Conservation (phyloP, 2,888 invertebrate genomes). For the Nomada lathburiana region DNA sequence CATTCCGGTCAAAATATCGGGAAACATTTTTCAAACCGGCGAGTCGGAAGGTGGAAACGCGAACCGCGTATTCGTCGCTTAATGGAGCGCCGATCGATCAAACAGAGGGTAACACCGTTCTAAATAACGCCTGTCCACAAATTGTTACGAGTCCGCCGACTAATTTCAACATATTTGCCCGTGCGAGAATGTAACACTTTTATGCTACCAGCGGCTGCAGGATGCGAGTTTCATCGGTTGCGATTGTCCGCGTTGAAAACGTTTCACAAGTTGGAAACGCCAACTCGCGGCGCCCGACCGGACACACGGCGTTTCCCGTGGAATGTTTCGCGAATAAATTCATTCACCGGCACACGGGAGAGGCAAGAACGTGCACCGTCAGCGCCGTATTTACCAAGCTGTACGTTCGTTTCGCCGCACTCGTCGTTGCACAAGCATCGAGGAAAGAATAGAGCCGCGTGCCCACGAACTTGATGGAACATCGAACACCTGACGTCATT, state of each 20-base stretch:
- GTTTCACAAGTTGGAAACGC: background rate
- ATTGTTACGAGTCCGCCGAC: background rate
- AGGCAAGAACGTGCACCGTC: slow-evolving; percentile 20
- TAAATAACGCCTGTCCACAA: background rate
- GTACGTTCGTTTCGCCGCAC: slow-evolving; percentile 35
- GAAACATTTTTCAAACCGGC: background rate
- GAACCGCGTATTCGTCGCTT: background rate
- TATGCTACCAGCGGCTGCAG: background rate
- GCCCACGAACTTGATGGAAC: slow-evolving; percentile 70
- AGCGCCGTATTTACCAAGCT: slow-evolving; percentile 12
- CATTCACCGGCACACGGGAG: background rate
- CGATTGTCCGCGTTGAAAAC: slow-evolving; percentile 2
- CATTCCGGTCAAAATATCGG: slow-evolving; percentile 8
- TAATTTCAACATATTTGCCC: background rate
- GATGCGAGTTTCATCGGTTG: background rate
- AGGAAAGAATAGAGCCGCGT: slow-evolving; percentile 48
- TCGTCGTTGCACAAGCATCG: slow-evolving; percentile 48
- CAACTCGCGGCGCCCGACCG: slow-evolving; percentile 8
- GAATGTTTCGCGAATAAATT: slow-evolving; percentile 25
- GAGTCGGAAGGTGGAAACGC: background rate
- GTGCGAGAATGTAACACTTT: background rate
- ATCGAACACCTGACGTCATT: slow-evolving; percentile 66
- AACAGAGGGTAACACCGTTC: background rate
- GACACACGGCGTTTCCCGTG: background rate
- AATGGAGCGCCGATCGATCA: too few relatives aligned